A percentile compares a stretch with the other conserved stretches of the same genome.
These are phyloP conservation scores for Nowickia ferox DNA, from an alignment of 2,888 invertebrate genomes.

Conservation along the genomic window DNA sequence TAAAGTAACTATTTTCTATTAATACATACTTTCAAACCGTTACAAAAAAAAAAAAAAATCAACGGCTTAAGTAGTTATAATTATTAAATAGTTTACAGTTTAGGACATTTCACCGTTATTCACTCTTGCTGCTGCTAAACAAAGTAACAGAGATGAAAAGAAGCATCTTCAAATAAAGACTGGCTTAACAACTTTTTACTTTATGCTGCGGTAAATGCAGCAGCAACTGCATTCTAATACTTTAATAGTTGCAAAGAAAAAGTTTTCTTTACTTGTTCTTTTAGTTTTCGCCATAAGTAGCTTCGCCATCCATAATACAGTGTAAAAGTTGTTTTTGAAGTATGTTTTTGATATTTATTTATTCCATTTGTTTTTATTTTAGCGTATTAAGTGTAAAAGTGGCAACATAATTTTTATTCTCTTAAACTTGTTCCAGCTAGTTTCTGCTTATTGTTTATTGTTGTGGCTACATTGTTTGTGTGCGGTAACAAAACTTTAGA, in stretches of 20 bases:
- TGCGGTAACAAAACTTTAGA: too few relatives aligned
- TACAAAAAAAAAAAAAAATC: neutral
- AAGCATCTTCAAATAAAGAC: conserved; percentile 27
- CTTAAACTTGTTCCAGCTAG: neutral
- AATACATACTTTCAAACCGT: neutral
- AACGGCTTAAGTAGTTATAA: neutral
- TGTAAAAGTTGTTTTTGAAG: conserved; percentile 63
- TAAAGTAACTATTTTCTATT: neutral
- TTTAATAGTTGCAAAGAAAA: conserved; percentile 79
- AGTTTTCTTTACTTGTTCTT: conserved; percentile 74
- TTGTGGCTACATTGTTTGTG: conserved; percentile 1
- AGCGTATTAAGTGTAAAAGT: conserved; percentile 78
- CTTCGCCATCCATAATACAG: conserved; percentile 61
- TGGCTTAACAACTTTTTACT: conserved; percentile 58
- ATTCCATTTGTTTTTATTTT: conserved; percentile 40
- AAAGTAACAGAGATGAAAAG: neutral
- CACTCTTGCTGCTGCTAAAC: neutral
- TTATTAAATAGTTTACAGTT: conserved; percentile 15
- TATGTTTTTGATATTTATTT: conserved; percentile 59
- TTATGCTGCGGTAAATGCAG: conserved; percentile 71
- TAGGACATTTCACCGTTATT: neutral
- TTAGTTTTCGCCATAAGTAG: conserved; percentile 76
- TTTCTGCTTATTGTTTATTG: conserved; percentile 1
- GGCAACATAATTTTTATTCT: conserved; percentile 76
- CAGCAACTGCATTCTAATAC: conserved; percentile 79